A percentile compares a stretch with the other conserved stretches of the same genome.
Evolutionary conservation across 1,140 invertebrate species (phyloP).

Genomic region (Neodiprion lecontei): DNA sequence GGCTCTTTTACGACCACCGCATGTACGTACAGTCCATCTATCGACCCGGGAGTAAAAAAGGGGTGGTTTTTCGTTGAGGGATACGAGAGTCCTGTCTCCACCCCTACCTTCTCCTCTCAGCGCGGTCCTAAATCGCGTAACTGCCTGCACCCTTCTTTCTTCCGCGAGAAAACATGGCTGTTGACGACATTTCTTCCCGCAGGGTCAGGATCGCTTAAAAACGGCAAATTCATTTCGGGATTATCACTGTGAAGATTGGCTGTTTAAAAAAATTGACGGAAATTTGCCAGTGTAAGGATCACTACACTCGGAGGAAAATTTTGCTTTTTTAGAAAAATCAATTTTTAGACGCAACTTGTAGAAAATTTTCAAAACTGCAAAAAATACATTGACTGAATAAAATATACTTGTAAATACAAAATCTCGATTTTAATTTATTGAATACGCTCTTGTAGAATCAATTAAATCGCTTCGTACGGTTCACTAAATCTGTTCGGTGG

Average conservation of each 20-base stretch:
- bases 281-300: no score
- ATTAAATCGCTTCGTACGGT: no score
- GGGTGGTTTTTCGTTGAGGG: slow-evolving; percentile 20
- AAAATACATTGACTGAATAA: no score
- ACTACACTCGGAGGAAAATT: no score
- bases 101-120: background rate
- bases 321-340: no score
- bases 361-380: no score
- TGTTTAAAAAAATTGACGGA: background rate
- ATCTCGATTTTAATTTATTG: no score
- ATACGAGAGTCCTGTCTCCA: slow-evolving; percentile 6
- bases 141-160: background rate
- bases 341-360: no score
- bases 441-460: no score
- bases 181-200: background rate
- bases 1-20: background rate
- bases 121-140: background rate
- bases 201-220: no score
- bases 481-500: no score
- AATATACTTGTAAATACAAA: no score
- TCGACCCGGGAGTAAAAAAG: slow-evolving; percentile 4
- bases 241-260: background rate
- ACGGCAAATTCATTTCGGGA: background rate
- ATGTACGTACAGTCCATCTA: background rate
- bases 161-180: background rate